Conservation (phyloP, 1,140 invertebrate genomes). For the Holcopasites calliopsidis region DNA sequence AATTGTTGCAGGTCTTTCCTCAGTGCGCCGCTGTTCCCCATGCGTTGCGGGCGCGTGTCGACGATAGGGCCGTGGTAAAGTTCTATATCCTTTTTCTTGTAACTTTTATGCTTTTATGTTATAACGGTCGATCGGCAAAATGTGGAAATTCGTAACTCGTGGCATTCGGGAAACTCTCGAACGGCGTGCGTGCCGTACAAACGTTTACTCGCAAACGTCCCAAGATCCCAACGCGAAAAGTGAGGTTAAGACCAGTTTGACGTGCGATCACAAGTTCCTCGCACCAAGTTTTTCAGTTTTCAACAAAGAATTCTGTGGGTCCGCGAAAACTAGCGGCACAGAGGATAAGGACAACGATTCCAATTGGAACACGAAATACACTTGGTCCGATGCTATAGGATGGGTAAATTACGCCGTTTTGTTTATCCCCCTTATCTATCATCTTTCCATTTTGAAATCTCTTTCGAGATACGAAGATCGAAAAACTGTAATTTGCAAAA, state of each 20-base stretch:
- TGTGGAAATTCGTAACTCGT: constrained; percentile 73
- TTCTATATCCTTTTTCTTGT: not conserved
- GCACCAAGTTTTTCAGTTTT: constrained; percentile 42
- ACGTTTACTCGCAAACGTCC: constrained; percentile 68
- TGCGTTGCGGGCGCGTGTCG: not conserved
- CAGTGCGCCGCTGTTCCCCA: constrained; percentile 8
- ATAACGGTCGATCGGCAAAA: constrained; percentile 21
- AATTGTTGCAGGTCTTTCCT: too few species aligned
- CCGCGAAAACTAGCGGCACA: constrained; percentile 46
- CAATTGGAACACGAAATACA: constrained; percentile 66
- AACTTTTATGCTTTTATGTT: not conserved
- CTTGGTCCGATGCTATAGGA: constrained; percentile 70
- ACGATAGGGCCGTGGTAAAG: not conserved
- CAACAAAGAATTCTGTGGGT: constrained; percentile 55
- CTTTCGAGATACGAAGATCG: too few species aligned
- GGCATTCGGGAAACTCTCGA: constrained; percentile 71
- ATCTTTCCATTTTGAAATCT: not conserved
- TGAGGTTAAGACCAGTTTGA: constrained; percentile 59
- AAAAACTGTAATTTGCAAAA: not conserved
- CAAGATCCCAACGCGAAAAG: constrained; percentile 55
- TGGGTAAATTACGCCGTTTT: constrained; percentile 65
- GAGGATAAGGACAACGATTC: constrained; percentile 58
- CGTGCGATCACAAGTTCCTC: constrained; percentile 54
- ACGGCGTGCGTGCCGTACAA: constrained; percentile 69
- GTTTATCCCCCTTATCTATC: constrained; percentile 14